Evolutionary conservation across 30 jellyfish, hydroid and myxozoan species (phyloP).

Genomic region (Cassiopea andromeda): DNA sequence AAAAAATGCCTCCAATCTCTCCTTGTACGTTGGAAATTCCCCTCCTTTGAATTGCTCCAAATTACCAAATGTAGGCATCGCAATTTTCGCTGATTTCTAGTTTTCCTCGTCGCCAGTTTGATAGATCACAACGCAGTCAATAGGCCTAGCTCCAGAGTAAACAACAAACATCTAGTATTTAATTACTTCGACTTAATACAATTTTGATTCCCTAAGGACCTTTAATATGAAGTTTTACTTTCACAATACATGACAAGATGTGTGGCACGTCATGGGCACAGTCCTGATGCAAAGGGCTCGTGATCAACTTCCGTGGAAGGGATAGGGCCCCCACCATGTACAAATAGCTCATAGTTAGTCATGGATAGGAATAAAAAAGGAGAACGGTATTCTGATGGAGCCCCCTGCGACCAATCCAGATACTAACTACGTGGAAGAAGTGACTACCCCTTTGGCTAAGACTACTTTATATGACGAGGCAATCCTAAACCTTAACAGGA

Average conservation of each 20-base stretch:
- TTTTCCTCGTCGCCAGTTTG: slow-evolving; percentile 44
- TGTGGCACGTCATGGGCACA: no score
- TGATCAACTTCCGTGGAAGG: no score
- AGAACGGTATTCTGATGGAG: no score
- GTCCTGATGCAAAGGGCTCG: no score
- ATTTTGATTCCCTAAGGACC: slow-evolving; percentile 23
- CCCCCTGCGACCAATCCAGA: no score
- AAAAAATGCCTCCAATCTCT: slow-evolving; percentile 31
- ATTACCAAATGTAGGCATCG: slow-evolving; percentile 28
- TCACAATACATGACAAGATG: slow-evolving; percentile 17
- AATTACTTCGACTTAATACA: slow-evolving; percentile 23
- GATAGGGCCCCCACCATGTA: no score
- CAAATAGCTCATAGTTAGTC: no score
- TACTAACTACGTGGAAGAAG: no score
- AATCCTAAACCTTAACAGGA: no score
- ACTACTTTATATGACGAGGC: no score
- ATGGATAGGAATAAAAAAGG: no score
- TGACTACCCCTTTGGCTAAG: no score
- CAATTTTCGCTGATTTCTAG: slow-evolving; percentile 24
- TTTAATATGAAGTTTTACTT: slow-evolving; percentile 2
- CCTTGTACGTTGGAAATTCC: slow-evolving; percentile 23
- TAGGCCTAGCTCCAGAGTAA: slow-evolving; percentile 47
- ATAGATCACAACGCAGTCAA: slow-evolving; percentile 28
- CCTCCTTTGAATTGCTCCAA: slow-evolving; percentile 43
- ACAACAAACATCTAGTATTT: neutral